These are phyloP conservation scores for Pseudochromis fuscus DNA, from an alignment of 2,797 vertebrate genomes.

Conservation along the genomic window DNA sequence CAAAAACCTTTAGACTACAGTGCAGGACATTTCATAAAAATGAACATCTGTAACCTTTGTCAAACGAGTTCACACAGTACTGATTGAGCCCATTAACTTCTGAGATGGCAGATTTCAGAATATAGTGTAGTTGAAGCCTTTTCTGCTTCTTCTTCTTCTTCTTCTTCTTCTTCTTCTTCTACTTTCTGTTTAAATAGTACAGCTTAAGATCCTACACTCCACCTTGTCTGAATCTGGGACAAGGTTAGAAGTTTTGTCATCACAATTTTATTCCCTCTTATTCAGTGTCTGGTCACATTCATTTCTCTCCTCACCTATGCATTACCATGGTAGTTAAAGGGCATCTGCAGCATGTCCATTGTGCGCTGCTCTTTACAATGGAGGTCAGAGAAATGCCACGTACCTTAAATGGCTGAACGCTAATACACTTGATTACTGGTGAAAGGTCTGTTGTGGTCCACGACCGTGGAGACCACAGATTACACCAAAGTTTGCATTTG, in stretches of 20 bases:
- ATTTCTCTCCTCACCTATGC: conserved; percentile 63
- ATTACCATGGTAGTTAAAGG: conserved; percentile 58
- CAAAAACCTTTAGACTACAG: too few relatives aligned
- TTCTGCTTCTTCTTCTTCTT: too few relatives aligned
- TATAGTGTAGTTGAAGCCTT: too few relatives aligned
- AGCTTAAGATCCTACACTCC: not conserved
- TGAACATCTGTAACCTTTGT: too few relatives aligned
- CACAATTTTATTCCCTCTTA: conserved; percentile 21
- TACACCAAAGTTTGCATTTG: conserved; percentile 24
- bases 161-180: too few relatives aligned
- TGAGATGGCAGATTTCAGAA: not conserved
- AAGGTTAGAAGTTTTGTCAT: conserved; percentile 33
- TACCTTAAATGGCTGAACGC: conserved; percentile 40
- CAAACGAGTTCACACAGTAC: too few relatives aligned
- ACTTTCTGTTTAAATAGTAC: not conserved
- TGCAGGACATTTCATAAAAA: too few relatives aligned
- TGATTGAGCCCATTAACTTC: too few relatives aligned
- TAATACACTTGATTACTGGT: conserved; percentile 40
- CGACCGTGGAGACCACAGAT: conserved; percentile 12
- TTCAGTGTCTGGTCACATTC: conserved; percentile 28
- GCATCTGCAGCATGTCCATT: conserved; percentile 43
- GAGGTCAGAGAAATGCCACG: conserved; percentile 61
- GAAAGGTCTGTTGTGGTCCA: conserved; percentile 37
- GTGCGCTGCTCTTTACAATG: conserved; percentile 16
- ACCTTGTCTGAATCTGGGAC: conserved; percentile 4